phyloP scores from a whole-genome alignment of 2,113 vertebrate species.

The Cryptotis parvus region DNA sequence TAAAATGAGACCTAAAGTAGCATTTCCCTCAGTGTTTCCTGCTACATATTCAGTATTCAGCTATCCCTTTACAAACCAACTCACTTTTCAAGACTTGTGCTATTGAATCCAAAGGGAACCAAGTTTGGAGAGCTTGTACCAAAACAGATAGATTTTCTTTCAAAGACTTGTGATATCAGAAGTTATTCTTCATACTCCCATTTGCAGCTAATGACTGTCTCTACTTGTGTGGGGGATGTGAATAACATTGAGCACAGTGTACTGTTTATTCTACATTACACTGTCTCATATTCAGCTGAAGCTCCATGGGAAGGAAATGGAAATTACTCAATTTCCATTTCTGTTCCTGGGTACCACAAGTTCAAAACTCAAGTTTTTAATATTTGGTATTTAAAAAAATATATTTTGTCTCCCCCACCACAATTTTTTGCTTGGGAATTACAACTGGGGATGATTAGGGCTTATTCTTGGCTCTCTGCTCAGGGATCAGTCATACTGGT shows the following conservation, averaged over 20 bases:
- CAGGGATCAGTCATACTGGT: no score
- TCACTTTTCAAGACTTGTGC: not conserved
- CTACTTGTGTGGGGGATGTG: not conserved
- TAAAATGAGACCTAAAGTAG: not conserved
- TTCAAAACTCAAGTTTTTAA: not conserved
- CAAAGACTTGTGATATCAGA: no score
- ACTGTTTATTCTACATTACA: no score
- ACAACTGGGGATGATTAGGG: no score
- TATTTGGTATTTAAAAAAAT: not conserved
- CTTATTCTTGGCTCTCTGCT: no score
- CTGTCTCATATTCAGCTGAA: no score
- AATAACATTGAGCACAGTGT: not conserved
- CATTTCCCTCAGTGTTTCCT: not conserved
- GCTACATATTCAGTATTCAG: not conserved
- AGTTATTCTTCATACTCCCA: not conserved
- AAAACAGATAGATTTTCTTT: not conserved
- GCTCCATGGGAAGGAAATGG: no score
- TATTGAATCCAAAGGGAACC: not conserved
- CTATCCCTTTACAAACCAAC: not conserved
- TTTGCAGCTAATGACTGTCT: not conserved
- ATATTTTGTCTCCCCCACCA: not conserved
- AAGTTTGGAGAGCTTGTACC: not conserved
- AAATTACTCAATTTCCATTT: no score
- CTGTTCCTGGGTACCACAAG: not conserved
- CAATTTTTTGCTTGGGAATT: no score